A percentile compares a stretch with the other conserved stretches of the same genome.
phyloP scores from a whole-genome alignment of 2,888 invertebrate species.

The Diaphora mendica region DNA sequence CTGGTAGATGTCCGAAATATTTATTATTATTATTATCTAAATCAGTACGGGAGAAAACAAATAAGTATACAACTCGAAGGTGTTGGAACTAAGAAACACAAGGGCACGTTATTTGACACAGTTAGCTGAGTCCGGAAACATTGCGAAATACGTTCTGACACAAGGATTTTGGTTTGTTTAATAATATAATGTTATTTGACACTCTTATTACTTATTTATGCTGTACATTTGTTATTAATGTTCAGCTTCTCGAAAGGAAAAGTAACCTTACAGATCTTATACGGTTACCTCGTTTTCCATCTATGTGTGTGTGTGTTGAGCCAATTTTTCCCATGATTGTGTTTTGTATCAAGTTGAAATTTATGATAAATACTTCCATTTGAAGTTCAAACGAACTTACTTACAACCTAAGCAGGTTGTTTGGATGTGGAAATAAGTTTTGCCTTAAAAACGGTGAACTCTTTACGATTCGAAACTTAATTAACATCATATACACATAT shows the following conservation, averaged over 20 bases:
- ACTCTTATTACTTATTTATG: background rate
- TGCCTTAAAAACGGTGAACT: too few relatives aligned
- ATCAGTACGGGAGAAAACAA: conserved; percentile 4
- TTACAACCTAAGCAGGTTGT: too few relatives aligned
- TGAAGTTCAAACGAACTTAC: too few relatives aligned
- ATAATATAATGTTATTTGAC: background rate
- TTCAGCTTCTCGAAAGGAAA: background rate
- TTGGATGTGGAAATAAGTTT: too few relatives aligned
- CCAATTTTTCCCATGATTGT: background rate
- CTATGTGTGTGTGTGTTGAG: background rate
- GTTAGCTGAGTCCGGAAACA: conserved; percentile 4
- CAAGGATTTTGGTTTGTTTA: conserved; percentile 4
- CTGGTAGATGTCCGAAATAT: too few relatives aligned
- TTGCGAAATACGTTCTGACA: background rate
- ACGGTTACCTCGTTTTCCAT: background rate
- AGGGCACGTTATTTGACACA: background rate
- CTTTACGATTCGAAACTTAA: too few relatives aligned
- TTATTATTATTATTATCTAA: too few relatives aligned
- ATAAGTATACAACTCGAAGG: conserved; percentile 1
- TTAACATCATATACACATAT: too few relatives aligned
- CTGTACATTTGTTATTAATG: background rate
- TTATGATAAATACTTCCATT: too few relatives aligned
- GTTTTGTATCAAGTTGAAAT: background rate
- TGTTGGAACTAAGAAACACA: conserved; percentile 7
- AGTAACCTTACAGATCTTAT: background rate